These are phyloP conservation scores for Stenodera caucasica DNA, from an alignment of 2,888 invertebrate species.

Conservation along the genomic window DNA sequence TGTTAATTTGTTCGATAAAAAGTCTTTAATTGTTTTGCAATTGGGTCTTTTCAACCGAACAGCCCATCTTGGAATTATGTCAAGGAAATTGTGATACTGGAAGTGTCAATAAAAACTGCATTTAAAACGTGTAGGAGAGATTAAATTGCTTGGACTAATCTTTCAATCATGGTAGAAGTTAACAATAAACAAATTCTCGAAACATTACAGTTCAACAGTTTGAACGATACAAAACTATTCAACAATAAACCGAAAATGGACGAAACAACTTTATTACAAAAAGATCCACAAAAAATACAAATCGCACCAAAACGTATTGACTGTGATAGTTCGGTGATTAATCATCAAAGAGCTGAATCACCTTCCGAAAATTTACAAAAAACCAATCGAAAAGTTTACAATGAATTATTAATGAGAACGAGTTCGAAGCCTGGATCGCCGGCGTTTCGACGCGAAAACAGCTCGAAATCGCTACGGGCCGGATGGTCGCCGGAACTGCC, in stretches of 20 bases:
- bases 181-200: constrained; percentile 15
- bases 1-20: not conserved
- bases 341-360: constrained; percentile 26
- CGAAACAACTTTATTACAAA: constrained; percentile 22
- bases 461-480: constrained; percentile 41
- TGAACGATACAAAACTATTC: constrained; percentile 4
- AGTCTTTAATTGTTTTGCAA: too few species aligned
- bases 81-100: constrained; percentile 6
- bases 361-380: constrained; percentile 38
- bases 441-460: constrained; percentile 44
- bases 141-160: constrained; percentile 25
- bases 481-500: constrained; percentile 17
- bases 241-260: constrained; percentile 23
- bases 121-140: constrained; percentile 19
- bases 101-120: constrained; percentile 13
- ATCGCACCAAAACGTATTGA: constrained; percentile 20
- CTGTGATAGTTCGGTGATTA: constrained; percentile 39
- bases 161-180: constrained; percentile 19
- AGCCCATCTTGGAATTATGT: constrained; percentile 9
- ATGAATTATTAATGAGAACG: not conserved
- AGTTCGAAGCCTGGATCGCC: constrained; percentile 40
- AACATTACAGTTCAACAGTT: constrained; percentile 26
- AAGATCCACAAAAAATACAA: constrained; percentile 26
- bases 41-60: too few species aligned
- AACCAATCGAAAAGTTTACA: constrained; percentile 12